A percentile compares a stretch with the other conserved stretches of the same genome.
These are phyloP conservation scores for Blastobasis lacticolella DNA, from an alignment of 2,888 invertebrate species.

Conservation along the genomic window DNA sequence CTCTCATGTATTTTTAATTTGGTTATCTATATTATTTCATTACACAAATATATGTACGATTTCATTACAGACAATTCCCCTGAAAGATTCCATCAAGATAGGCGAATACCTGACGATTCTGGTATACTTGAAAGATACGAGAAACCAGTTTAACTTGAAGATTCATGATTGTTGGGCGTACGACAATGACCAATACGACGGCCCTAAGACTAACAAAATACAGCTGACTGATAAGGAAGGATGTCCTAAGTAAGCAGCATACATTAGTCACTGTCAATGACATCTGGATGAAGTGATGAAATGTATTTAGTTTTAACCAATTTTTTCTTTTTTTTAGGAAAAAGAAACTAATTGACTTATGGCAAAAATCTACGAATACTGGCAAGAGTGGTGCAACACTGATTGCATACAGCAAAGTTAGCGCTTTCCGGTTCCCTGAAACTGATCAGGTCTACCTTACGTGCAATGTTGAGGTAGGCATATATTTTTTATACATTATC, in stretches of 20 bases:
- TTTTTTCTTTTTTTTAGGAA: conserved; percentile 55
- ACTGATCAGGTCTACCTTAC: conserved; percentile 81
- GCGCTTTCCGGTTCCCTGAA: conserved; percentile 84
- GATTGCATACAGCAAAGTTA: conserved; percentile 79
- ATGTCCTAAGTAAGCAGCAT: conserved; percentile 74
- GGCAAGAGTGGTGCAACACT: conserved; percentile 76
- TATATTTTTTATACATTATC: background rate
- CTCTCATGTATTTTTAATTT: too few relatives aligned
- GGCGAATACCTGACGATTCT: conserved; percentile 81
- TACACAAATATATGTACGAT: background rate
- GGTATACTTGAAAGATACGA: conserved; percentile 79
- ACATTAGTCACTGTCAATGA: background rate
- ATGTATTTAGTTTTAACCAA: background rate
- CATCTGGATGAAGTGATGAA: background rate
- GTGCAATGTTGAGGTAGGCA: conserved; percentile 81
- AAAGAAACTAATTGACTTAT: conserved; percentile 77
- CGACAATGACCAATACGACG: conserved; percentile 76
- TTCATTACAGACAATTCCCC: conserved; percentile 68
- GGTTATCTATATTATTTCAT: too few relatives aligned
- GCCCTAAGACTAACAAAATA: conserved; percentile 71
- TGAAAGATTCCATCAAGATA: conserved; percentile 77
- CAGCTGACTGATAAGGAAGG: conserved; percentile 79
- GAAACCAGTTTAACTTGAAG: conserved; percentile 77
- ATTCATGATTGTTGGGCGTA: conserved; percentile 85
- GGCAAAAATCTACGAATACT: conserved; percentile 75